These are phyloP conservation scores for Taurulus bubalis DNA, from an alignment of 2,113 vertebrate genomes.

Conservation along the genomic window DNA sequence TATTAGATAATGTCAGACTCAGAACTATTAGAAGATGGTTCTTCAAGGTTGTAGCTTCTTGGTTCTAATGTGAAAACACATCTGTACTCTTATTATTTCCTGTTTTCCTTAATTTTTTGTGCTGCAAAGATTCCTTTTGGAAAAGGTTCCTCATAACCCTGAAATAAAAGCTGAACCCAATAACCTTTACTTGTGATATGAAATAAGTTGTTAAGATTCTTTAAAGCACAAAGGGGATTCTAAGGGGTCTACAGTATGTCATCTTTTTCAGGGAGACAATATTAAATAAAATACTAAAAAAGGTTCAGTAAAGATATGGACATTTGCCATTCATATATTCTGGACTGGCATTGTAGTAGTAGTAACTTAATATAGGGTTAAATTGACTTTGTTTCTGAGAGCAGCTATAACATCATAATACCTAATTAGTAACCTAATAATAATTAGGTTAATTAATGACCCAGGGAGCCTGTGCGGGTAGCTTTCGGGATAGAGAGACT, in stretches of 20 bases:
- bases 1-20: neutral
- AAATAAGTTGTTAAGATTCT: neutral
- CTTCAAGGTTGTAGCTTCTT: neutral
- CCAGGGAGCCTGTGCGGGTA: slow-evolving; percentile 3
- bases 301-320: neutral
- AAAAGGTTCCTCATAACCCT: neutral
- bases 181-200: neutral
- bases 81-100: neutral
- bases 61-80: neutral
- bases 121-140: neutral
- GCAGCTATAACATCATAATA: neutral
- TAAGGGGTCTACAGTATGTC: too few relatives aligned
- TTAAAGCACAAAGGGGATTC: neutral
- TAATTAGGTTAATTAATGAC: neutral
- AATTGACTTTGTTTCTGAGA: neutral
- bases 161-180: neutral
- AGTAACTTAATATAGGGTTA: neutral
- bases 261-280: neutral
- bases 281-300: neutral
- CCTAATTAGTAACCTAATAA: neutral
- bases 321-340: neutral
- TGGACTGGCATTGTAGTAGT: neutral
- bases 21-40: neutral
- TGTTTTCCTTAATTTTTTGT: neutral
- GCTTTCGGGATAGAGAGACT: neutral